Evolutionary conservation across 1,140 invertebrate genomes (phyloP).

Genomic region (Lethocerus indicus): DNA sequence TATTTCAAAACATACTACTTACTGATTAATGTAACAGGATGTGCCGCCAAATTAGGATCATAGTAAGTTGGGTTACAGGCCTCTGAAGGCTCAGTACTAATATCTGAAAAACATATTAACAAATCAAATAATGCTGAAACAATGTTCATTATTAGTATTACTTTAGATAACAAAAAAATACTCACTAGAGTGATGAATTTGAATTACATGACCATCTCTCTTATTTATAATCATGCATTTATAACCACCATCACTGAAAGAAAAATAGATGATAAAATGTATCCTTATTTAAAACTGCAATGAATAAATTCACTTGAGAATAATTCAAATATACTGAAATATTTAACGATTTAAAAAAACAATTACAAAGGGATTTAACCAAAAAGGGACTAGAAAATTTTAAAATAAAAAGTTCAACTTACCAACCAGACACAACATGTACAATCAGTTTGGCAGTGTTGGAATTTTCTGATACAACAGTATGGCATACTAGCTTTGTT

Average conservation of each 20-base stretch:
- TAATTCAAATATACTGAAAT: no score
- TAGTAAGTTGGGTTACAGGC: constrained; percentile 25
- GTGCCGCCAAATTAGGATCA: constrained; percentile 20
- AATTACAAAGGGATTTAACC: neutral
- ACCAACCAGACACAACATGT: constrained; percentile 18
- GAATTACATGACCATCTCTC: constrained; percentile 35
- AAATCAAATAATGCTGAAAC: neutral
- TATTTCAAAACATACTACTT: constrained; percentile 15
- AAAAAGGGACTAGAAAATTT: neutral
- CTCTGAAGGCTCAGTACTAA: constrained; percentile 24
- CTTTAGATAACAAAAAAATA: constrained; percentile 1
- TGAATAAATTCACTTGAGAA: no score
- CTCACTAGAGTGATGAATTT: constrained; percentile 37
- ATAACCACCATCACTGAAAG: constrained; percentile 37
- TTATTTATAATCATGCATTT: constrained; percentile 38
- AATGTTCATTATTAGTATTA: neutral
- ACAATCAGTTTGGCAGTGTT: constrained; percentile 23
- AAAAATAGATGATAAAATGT: constrained; percentile 15
- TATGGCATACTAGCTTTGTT: constrained; percentile 30
- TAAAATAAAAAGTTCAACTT: constrained; percentile 3
- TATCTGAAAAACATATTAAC: constrained; percentile 16
- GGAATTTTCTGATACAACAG: constrained; percentile 21
- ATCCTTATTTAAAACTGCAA: no score
- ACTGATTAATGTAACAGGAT: constrained; percentile 26
- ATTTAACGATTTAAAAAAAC: neutral